A percentile compares a stretch with the other conserved stretches of the same genome.
These are phyloP conservation scores for Eulemur coronatus DNA, from an alignment of 2,797 vertebrate species.

Conservation along the genomic window DNA sequence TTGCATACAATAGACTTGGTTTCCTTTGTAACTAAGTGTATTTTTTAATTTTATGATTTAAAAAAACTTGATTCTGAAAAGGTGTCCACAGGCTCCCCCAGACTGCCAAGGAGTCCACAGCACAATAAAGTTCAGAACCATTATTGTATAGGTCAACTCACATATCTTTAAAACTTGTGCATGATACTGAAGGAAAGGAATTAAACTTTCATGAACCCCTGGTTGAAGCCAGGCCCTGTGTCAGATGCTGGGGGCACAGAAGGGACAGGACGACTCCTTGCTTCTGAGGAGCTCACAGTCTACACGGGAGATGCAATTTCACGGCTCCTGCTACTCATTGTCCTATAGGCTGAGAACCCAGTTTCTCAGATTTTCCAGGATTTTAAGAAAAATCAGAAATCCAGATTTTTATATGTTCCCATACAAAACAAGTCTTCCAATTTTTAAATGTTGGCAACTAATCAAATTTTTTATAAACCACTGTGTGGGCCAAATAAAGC, in stretches of 20 bases:
- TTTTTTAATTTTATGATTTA: background rate
- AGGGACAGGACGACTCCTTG: background rate
- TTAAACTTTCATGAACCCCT: background rate
- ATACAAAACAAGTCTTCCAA: background rate
- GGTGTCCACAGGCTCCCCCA: background rate
- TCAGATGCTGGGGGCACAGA: background rate
- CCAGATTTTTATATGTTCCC: background rate
- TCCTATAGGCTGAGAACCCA: background rate
- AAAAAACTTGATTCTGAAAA: background rate
- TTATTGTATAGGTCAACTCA: background rate
- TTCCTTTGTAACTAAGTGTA: background rate
- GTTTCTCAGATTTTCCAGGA: background rate
- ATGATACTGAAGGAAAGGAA: background rate
- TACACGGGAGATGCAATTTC: background rate
- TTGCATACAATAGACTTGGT: background rate
- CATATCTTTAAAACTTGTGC: background rate
- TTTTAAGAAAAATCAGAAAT: constrained; percentile 46
- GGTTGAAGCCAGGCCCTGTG: background rate
- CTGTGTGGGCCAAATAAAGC: constrained; percentile 46
- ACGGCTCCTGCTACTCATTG: background rate
- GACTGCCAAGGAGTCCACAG: background rate
- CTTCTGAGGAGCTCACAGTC: background rate
- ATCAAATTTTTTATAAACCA: constrained; percentile 19
- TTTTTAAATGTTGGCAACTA: constrained; percentile 54
- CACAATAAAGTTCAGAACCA: background rate